These are phyloP conservation scores for Corvus hawaiiensis DNA, from an alignment of 2,113 vertebrate species.

Conservation along the genomic window DNA sequence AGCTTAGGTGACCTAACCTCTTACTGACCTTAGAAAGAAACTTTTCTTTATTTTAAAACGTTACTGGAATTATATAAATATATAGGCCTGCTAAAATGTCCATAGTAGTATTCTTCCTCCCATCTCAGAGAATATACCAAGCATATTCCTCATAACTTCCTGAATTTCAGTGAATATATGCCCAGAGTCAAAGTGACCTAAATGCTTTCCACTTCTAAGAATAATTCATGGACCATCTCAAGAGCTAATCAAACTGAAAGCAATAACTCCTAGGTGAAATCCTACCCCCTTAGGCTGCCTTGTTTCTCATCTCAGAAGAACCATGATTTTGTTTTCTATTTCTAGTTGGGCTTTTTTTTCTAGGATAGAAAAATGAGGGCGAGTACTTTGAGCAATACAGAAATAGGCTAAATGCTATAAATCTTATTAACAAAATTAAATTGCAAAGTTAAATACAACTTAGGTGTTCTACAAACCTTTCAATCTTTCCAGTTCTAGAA, in stretches of 20 bases:
- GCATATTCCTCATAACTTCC: neutral
- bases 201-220: neutral
- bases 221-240: neutral
- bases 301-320: neutral
- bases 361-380: neutral
- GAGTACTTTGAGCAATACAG: neutral
- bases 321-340: neutral
- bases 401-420: neutral
- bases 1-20: neutral
- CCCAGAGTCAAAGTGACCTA: neutral
- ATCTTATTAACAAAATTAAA: neutral
- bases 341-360: neutral
- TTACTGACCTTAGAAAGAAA: neutral
- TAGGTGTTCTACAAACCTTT: neutral
- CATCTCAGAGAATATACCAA: neutral
- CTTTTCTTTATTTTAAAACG: neutral
- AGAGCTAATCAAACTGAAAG: neutral
- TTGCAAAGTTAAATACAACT: neutral
- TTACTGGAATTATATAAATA: neutral
- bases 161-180: neutral
- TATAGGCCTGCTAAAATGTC: neutral
- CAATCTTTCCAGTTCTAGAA: neutral
- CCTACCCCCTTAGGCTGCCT: neutral
- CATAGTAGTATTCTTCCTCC: neutral
- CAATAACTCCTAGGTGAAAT: neutral